Evolutionary conservation across 2,888 invertebrate species (phyloP), one percentile per base, ranked within the genome.

Genomic region (Scaptomyza polygonia): DNA sequence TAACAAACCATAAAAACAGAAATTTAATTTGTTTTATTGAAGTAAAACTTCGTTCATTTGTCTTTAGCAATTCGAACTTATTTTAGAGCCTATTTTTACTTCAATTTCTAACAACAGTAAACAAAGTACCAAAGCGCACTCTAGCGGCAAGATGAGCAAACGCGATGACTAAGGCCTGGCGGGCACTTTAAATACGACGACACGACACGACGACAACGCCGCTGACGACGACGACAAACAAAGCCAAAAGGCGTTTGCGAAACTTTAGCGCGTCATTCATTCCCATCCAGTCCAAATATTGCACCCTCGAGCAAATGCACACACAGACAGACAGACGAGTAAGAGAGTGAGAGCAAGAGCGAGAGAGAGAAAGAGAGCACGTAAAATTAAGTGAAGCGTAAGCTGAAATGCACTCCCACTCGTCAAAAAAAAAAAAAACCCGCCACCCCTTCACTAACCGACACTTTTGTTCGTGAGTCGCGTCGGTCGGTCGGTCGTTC

Each of bases 351-450:
- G 9, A 25, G 18, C 16, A 6, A 27, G 42, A 14, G 12, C 25
- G 8, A 34, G 39, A 47, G 48, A 49, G 32, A 53, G 53, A 57
- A 2, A 21, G 27, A 52, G 81, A 76, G 87, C 76, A 87, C 82
- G 79, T 32, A 82, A 82, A 87, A 82, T 82, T 67, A 82, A 82
- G 88, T 83, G 87, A 82, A 83, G 86, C 88, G 88, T 85, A 87
- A 82, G 88, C 83, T 84, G 88, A 88, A 84, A 88, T 84, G 84
- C 88, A 88, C 84, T 88, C 88, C 88, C 88, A 84, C 84, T 83
- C 86, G 67, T 58, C 77, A 62, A 29, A 45, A 29, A 27, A 11
- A 27, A 3, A 21, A 18, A 32, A 25, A 25, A 14, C 25, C 5
- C 16, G 2, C 9, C n/a, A 25, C 32, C 30, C n/a, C 5, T 5